These are phyloP conservation scores for Microcebus tavaratra DNA, from an alignment of 2,113 vertebrate genomes.

Conservation along the genomic window DNA sequence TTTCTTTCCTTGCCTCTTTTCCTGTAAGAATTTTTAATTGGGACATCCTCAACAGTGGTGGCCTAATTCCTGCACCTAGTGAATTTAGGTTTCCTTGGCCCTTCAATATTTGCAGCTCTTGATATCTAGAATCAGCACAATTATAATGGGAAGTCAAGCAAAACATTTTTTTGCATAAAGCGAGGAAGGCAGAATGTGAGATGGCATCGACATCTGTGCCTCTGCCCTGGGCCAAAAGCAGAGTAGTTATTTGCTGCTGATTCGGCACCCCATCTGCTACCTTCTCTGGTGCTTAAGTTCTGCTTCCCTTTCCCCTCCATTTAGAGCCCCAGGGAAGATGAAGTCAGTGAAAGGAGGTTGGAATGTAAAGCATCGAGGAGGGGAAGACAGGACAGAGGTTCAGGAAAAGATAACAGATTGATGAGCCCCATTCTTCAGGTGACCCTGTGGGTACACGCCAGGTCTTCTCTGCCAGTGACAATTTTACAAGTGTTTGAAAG, in stretches of 20 bases:
- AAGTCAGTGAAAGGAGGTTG: not conserved
- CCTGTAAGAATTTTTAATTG: not conserved
- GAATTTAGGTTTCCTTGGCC: not conserved
- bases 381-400: not conserved
- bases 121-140: slow-evolving; percentile 44
- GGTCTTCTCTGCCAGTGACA: not conserved
- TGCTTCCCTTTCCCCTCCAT: not conserved
- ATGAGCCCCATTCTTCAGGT: not conserved
- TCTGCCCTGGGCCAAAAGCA: slow-evolving; percentile 73
- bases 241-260: slow-evolving; percentile 51
- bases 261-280: slow-evolving; percentile 65
- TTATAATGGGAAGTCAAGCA: slow-evolving; percentile 70
- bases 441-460: not conserved
- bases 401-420: not conserved
- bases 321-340: not conserved
- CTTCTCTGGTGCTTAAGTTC: not conserved
- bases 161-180: slow-evolving; percentile 61
- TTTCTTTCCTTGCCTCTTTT: slow-evolving; percentile 12
- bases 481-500: not conserved
- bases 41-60: slow-evolving; percentile 10
- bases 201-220: slow-evolving; percentile 70
- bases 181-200: slow-evolving; percentile 59
- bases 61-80: not conserved
- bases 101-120: slow-evolving; percentile 20
- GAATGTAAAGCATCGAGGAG: not conserved